Percentiles rank a stretch among this genome's conserved stretches.
Conservation (phyloP, 2,797 vertebrate genomes). For the Lemur catta region DNA sequence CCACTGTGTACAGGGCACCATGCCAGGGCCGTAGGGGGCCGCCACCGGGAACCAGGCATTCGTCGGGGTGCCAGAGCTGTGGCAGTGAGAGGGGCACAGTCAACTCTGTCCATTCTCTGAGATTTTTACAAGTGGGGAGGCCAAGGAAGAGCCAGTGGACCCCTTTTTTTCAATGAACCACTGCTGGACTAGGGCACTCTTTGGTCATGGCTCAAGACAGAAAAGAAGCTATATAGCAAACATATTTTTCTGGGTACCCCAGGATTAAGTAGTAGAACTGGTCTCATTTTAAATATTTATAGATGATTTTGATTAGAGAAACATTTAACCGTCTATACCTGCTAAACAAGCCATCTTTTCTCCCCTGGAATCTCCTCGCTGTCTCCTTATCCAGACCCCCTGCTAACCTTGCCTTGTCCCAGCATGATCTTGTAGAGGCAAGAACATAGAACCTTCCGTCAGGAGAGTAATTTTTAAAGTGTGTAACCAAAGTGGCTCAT, state of each 20-base stretch:
- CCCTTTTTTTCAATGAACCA: neutral
- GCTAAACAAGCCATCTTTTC: neutral
- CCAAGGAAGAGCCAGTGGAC: neutral
- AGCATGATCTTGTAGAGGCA: neutral
- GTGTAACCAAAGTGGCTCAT: neutral
- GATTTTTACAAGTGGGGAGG: neutral
- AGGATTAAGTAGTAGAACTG: neutral
- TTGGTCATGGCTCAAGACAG: neutral
- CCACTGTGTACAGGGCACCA: too few relatives aligned
- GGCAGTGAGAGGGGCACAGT: neutral
- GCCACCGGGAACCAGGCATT: fast-evolving
- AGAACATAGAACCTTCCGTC: fast-evolving
- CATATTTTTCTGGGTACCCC: neutral
- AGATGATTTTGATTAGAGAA: neutral
- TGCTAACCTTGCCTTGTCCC: neutral
- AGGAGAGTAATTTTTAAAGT: neutral
- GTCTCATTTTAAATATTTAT: neutral
- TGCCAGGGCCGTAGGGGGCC: neutral
- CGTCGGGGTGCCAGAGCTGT: neutral
- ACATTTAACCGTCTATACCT: neutral
- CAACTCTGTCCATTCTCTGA: neutral
- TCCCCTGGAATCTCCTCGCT: neutral
- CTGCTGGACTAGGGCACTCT: neutral
- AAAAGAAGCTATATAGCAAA: neutral
- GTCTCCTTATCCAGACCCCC: neutral